Conservation (phyloP, 2,888 invertebrate species). For the Drosophila monieri region DNA sequence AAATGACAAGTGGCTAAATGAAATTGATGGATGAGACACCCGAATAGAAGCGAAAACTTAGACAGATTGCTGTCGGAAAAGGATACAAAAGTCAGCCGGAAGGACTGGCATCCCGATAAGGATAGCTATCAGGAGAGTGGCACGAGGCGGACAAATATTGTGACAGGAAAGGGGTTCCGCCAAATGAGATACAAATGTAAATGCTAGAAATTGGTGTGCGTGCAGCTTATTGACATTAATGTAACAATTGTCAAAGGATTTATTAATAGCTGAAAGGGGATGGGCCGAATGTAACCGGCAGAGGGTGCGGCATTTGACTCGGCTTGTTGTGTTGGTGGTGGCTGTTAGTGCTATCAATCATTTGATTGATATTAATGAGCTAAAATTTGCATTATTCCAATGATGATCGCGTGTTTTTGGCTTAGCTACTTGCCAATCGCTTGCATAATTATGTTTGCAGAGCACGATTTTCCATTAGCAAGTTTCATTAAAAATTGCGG, state of each 20-base stretch:
- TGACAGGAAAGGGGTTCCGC: slow-evolving; percentile 54
- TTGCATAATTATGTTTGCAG: slow-evolving; percentile 60
- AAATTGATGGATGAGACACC: slow-evolving; percentile 78
- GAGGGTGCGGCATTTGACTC: slow-evolving; percentile 28
- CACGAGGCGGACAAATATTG: slow-evolving; percentile 61
- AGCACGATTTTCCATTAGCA: slow-evolving; percentile 51
- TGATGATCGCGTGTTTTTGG: slow-evolving; percentile 43
- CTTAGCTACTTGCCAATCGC: slow-evolving; percentile 55
- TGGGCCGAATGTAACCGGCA: slow-evolving; percentile 31
- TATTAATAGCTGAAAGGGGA: slow-evolving; percentile 66
- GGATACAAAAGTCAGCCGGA: slow-evolving; percentile 56
- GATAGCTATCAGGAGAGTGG: slow-evolving; percentile 27
- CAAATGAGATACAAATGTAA: slow-evolving; percentile 60
- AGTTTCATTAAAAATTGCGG: slow-evolving; percentile 13
- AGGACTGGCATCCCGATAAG: slow-evolving; percentile 51
- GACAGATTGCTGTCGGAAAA: slow-evolving; percentile 67
- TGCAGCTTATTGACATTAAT: slow-evolving; percentile 79
- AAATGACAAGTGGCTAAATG: slow-evolving; percentile 63
- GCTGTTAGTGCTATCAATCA: slow-evolving; percentile 71
- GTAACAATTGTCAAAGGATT: slow-evolving; percentile 82
- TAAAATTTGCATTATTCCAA: slow-evolving; percentile 79
- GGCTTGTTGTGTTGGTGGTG: slow-evolving; percentile 2
- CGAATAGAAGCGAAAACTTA: slow-evolving; percentile 63
- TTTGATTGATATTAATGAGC: slow-evolving; percentile 83
- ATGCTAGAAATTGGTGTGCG: slow-evolving; percentile 56